Conservation (phyloP, 2,888 invertebrate genomes). For the Branchellion lobata region DNA sequence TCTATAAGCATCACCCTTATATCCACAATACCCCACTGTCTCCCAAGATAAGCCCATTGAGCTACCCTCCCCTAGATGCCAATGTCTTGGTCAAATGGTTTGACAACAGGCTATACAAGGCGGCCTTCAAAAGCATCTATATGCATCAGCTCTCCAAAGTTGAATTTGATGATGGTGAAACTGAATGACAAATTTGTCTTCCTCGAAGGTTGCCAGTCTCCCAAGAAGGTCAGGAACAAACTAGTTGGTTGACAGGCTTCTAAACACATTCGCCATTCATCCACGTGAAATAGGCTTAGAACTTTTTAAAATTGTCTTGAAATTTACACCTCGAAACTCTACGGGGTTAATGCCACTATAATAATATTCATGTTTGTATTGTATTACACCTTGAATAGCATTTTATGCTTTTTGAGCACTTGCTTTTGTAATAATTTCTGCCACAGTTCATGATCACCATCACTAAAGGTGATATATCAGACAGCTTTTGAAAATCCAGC, state of each 20-base stretch:
- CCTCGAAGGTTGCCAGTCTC: constrained; percentile 66
- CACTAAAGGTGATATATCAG: constrained; percentile 58
- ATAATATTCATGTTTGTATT: too few species aligned
- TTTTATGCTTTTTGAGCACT: neutral
- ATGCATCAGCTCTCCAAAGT: constrained; percentile 56
- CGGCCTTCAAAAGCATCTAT: constrained; percentile 58
- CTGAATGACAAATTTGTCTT: constrained; percentile 67
- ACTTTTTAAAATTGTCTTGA: too few species aligned
- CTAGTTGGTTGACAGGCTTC: constrained; percentile 55
- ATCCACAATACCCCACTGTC: neutral
- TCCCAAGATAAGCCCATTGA: neutral
- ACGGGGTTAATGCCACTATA: too few species aligned
- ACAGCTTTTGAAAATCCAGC: constrained; percentile 51
- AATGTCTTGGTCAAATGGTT: constrained; percentile 67
- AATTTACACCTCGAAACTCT: too few species aligned
- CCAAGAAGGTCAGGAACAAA: constrained; percentile 66
- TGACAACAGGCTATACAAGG: constrained; percentile 62
- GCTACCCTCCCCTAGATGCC: constrained; percentile 63
- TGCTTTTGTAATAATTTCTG: neutral
- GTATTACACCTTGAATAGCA: too few species aligned
- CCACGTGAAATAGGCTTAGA: too few species aligned
- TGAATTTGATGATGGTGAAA: constrained; percentile 63
- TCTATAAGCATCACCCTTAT: too few species aligned
- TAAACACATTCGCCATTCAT: neutral
- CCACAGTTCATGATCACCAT: constrained; percentile 57